phyloP scores from a whole-genome alignment of 2,113 vertebrate genomes.

The Tursiops truncatus region DNA sequence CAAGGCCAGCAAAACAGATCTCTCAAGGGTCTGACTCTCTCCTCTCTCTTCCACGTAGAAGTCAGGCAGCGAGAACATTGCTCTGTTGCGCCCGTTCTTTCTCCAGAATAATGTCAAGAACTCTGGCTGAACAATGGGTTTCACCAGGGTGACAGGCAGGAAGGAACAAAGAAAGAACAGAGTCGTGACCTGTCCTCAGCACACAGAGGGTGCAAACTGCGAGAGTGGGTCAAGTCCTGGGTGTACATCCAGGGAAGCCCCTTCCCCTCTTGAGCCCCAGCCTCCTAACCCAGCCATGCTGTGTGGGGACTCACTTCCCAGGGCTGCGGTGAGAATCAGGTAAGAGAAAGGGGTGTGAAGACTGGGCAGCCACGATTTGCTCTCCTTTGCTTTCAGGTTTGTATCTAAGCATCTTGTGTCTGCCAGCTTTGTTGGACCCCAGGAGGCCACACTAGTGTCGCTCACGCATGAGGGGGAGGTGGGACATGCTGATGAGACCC shows the following conservation, averaged over 20 bases:
- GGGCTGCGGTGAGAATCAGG: not conserved
- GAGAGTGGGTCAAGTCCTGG: not conserved
- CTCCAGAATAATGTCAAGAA: not conserved
- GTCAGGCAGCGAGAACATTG: not conserved
- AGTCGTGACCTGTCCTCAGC: rapidly evolving
- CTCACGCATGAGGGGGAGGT: rapidly evolving
- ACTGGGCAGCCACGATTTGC: rapidly evolving
- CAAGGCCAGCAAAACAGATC: not conserved
- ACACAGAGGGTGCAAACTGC: not conserved
- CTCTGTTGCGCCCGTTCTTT: not conserved
- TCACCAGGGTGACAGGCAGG: not conserved
- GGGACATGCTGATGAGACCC: not conserved
- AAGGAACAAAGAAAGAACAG: not conserved
- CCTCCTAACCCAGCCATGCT: not conserved
- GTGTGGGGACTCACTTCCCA: not conserved
- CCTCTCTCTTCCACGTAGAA: not conserved
- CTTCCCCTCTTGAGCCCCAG: not conserved
- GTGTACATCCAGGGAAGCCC: not conserved
- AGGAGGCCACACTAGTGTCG: too few relatives aligned
- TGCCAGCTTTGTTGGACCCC: not conserved
- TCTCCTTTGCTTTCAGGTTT: not conserved
- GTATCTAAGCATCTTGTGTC: too few relatives aligned
- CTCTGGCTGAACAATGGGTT: not conserved
- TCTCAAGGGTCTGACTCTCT: not conserved
- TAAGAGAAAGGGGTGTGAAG: too few relatives aligned